These are phyloP conservation scores for Margaritifera margaritifera DNA, from an alignment of 2,888 invertebrate genomes.

Conservation along the genomic window DNA sequence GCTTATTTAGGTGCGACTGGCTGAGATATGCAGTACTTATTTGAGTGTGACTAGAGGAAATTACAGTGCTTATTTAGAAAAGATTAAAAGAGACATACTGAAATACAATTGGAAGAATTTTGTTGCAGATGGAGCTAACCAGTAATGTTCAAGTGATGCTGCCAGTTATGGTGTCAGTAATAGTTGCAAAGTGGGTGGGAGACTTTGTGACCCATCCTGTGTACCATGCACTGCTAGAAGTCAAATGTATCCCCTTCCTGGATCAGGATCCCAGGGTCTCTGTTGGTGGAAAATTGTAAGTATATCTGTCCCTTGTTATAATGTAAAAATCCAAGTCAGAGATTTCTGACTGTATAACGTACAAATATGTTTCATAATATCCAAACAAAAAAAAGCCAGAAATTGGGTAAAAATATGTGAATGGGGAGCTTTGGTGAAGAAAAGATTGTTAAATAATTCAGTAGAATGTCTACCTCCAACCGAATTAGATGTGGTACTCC, in stretches of 20 bases:
- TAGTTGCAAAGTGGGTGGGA: conserved; percentile 74
- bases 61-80: too few relatives aligned
- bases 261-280: conserved; percentile 69
- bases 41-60: too few relatives aligned
- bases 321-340: background rate
- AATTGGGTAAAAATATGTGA: too few relatives aligned
- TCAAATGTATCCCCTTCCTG: conserved; percentile 74
- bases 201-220: conserved; percentile 74
- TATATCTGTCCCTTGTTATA: background rate
- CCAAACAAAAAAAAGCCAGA: background rate
- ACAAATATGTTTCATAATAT: background rate
- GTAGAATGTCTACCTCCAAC: too few relatives aligned
- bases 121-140: conserved; percentile 72
- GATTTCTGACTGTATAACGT: too few relatives aligned
- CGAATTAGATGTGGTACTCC: too few relatives aligned
- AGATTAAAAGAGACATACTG: too few relatives aligned
- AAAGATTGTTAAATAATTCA: too few relatives aligned
- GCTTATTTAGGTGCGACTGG: too few relatives aligned
- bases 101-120: background rate
- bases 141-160: conserved; percentile 74
- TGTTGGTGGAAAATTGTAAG: conserved; percentile 45
- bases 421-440: too few relatives aligned
- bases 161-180: conserved; percentile 74
- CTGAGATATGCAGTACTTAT: too few relatives aligned
- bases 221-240: conserved; percentile 73